Percentiles rank a stretch among this genome's conserved stretches.
Evolutionary conservation across 2,888 invertebrate genomes (phyloP).

Genomic region (Hecatera dysodea): DNA sequence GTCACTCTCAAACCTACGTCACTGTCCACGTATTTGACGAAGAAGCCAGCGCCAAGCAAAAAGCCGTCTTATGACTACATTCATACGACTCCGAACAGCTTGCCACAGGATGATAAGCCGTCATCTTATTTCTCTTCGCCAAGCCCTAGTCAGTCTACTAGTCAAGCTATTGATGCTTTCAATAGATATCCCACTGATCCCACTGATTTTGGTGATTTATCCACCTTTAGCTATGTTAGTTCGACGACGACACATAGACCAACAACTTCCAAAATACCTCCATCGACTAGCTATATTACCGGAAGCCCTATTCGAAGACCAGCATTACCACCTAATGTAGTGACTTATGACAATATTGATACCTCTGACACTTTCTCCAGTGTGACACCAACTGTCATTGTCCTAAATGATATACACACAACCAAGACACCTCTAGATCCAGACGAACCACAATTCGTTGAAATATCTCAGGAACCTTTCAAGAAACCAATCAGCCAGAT

Average conservation of each 20-base stretch:
- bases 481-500: constrained; percentile 88
- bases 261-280: constrained; percentile 73
- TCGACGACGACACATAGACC: constrained; percentile 80
- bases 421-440: constrained; percentile 76
- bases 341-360: constrained; percentile 77
- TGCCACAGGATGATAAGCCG: constrained; percentile 76
- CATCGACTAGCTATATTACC: constrained; percentile 88
- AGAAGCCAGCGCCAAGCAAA: constrained; percentile 71
- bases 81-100: constrained; percentile 81
- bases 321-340: constrained; percentile 75
- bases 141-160: constrained; percentile 84
- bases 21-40: constrained; percentile 68
- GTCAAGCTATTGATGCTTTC: constrained; percentile 87
- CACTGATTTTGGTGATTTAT: constrained; percentile 82
- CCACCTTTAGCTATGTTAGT: constrained; percentile 84
- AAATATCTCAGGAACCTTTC: constrained; percentile 89
- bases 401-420: constrained; percentile 81
- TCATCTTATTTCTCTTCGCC: constrained; percentile 79
- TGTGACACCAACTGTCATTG: constrained; percentile 88
- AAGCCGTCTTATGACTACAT: constrained; percentile 74
- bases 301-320: constrained; percentile 89
- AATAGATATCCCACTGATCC: constrained; percentile 87
- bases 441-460: constrained; percentile 84
- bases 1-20: constrained; percentile 84
- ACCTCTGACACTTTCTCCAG: constrained; percentile 84